Evolutionary conservation across 2,888 invertebrate species (phyloP).

Genomic region (Phytoseiulus persimilis): DNA sequence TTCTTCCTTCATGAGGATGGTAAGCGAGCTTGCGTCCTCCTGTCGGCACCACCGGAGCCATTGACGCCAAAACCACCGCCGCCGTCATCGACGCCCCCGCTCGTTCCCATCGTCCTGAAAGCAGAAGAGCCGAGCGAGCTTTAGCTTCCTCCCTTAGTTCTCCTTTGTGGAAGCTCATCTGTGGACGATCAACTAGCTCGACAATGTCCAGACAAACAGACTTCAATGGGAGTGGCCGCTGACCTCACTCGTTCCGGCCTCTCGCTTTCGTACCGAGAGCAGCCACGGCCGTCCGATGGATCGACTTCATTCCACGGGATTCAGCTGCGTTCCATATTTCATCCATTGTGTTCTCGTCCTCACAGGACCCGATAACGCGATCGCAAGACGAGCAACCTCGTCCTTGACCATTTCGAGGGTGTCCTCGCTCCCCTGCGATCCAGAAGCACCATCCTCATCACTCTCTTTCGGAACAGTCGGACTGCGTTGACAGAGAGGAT

Average conservation of each 20-base stretch:
- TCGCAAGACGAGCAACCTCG: no score
- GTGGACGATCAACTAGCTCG: neutral
- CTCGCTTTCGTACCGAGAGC: neutral
- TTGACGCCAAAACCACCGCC: neutral
- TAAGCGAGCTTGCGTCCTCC: neutral
- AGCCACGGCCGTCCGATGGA: neutral
- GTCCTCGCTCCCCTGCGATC: no score
- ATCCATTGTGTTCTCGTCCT: neutral
- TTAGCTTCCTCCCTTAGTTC: neutral
- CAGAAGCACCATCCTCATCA: no score
- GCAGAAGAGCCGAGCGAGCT: neutral
- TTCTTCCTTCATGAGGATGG: neutral
- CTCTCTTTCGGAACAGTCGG: no score
- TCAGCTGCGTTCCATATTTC: neutral
- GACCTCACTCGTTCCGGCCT: neutral
- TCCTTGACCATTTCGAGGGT: no score
- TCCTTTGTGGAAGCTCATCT: neutral
- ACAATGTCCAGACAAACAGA: neutral
- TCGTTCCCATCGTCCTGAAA: neutral
- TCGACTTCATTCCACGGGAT: neutral
- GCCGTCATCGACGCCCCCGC: neutral
- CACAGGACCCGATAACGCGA: neutral
- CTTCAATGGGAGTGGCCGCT: neutral
- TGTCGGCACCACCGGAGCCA: neutral
- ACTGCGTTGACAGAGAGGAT: no score